Conservation (phyloP, 2,797 vertebrate species). For the Enteromius radiatus region DNA sequence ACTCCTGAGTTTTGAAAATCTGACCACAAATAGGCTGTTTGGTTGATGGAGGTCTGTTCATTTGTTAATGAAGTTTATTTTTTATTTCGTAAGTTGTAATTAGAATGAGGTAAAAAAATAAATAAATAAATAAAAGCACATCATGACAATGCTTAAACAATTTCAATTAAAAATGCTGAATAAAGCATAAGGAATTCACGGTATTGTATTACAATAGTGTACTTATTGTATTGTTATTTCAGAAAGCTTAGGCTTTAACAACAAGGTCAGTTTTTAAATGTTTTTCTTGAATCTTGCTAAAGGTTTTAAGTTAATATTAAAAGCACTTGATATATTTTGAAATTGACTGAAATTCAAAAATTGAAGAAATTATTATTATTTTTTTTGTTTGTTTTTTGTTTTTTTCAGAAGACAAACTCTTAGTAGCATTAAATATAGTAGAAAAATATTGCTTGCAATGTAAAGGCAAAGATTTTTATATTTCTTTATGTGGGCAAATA, state of each 20-base stretch:
- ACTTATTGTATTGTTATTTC: not conserved
- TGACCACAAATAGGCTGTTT: not conserved
- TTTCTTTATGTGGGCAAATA: not conserved
- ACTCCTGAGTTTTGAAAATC: not conserved
- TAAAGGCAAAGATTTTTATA: not conserved
- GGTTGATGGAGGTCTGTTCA: not conserved
- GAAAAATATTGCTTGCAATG: not conserved
- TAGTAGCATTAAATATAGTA: not conserved
- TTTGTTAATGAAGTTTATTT: not conserved
- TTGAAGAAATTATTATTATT: not conserved
- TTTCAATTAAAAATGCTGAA: slow-evolving; percentile 19
- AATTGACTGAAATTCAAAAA: not conserved
- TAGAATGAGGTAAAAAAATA: not conserved
- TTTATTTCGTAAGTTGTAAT: not conserved
- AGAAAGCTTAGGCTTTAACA: not conserved
- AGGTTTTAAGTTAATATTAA: not conserved
- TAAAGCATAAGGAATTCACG: not conserved
- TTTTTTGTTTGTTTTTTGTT: not conserved
- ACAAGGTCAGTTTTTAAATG: not conserved
- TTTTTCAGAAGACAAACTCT: not conserved
- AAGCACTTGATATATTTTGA: not conserved
- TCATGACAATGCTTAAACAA: not conserved
- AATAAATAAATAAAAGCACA: not conserved
- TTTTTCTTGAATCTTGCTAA: not conserved
- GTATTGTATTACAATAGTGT: not conserved